Conservation (phyloP, 2,888 invertebrate species). For the Mythimna albipuncta region DNA sequence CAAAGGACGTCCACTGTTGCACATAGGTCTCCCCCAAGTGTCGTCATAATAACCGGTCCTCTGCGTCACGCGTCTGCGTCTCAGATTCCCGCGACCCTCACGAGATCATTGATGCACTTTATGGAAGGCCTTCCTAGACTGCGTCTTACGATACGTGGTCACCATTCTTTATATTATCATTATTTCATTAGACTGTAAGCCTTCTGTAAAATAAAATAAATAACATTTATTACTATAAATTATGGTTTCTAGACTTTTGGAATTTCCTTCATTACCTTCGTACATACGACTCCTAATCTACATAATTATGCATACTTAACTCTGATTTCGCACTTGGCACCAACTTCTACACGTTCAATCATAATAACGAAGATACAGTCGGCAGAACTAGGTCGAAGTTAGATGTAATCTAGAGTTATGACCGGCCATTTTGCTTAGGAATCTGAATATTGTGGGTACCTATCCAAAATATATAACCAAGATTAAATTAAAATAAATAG, state of each 20-base stretch:
- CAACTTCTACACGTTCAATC: constrained; percentile 27
- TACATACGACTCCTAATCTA: constrained; percentile 15
- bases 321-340: constrained; percentile 20
- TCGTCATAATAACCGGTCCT: too few relatives aligned
- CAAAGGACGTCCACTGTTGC: too few relatives aligned
- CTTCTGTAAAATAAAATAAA: too few relatives aligned
- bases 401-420: constrained; percentile 36
- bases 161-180: too few relatives aligned
- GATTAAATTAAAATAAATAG: neutral
- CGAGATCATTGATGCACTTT: too few relatives aligned
- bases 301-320: constrained; percentile 12
- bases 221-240: too few relatives aligned
- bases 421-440: constrained; percentile 27
- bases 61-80: too few relatives aligned
- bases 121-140: too few relatives aligned
- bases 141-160: too few relatives aligned
- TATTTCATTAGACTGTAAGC: too few relatives aligned
- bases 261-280: neutral
- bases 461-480: neutral
- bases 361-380: constrained; percentile 36
- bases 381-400: constrained; percentile 37
- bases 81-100: too few relatives aligned
- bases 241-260: neutral
- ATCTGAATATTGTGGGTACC: constrained; percentile 13
- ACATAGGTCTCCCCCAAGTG: too few relatives aligned